phyloP scores from a whole-genome alignment of 1,140 invertebrate genomes.

The Tribolium madens region DNA sequence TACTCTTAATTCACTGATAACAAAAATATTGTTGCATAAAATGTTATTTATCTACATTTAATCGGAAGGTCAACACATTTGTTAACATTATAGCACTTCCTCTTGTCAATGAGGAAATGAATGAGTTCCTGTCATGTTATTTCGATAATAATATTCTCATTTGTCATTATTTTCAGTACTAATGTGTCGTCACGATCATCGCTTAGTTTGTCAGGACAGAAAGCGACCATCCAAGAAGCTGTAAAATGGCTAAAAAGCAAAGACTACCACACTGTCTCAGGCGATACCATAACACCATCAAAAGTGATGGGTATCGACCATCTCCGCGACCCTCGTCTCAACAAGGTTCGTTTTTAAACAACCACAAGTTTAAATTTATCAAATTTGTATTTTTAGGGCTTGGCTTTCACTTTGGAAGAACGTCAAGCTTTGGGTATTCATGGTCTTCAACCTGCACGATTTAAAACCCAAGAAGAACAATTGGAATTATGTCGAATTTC shows the following conservation, averaged over 20 bases:
- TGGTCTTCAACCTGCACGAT: conserved; percentile 90
- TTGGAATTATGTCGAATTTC: conserved; percentile 89
- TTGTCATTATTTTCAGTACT: background rate
- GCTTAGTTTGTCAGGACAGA: conserved; percentile 21
- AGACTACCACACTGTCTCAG: conserved; percentile 61
- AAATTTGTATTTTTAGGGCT: conserved; percentile 73
- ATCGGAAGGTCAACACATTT: conserved; percentile 5
- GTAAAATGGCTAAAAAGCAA: conserved; percentile 51
- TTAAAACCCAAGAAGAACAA: conserved; percentile 94
- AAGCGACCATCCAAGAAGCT: conserved; percentile 47
- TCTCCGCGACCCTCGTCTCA: conserved; percentile 83
- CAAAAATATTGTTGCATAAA: background rate
- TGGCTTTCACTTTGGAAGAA: conserved; percentile 92
- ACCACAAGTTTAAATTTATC: background rate
- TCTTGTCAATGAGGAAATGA: background rate
- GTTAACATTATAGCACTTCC: background rate
- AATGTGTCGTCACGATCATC: conserved; percentile 19
- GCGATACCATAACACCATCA: conserved; percentile 74
- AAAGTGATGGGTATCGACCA: conserved; percentile 85
- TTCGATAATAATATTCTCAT: background rate
- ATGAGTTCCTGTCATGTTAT: background rate
- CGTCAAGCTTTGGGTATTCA: conserved; percentile 93
- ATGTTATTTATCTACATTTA: background rate
- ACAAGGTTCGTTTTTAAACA: conserved; percentile 77
- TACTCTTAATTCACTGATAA: background rate